Evolutionary conservation across 1,140 invertebrate species (phyloP).

Genomic region (Microplitis demolitor): DNA sequence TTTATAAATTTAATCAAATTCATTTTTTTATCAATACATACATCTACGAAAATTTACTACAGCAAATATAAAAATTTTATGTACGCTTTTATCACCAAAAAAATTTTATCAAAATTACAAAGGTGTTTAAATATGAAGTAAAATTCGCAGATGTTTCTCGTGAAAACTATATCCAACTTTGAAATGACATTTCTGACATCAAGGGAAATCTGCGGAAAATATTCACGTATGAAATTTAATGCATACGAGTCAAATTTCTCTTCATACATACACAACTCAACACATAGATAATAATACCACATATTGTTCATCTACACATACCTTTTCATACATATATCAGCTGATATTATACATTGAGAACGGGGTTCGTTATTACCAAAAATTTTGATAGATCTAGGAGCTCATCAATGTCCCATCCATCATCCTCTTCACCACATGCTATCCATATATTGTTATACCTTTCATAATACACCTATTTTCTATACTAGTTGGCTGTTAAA

Average conservation of each 20-base stretch:
- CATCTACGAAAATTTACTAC: no score
- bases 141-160: background rate
- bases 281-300: no score
- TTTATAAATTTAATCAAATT: background rate
- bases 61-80: no score
- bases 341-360: no score
- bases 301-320: no score
- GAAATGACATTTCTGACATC: background rate
- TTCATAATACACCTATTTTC: background rate
- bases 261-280: no score
- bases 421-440: conserved; percentile 29
- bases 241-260: background rate
- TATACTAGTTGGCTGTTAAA: no score
- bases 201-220: conserved; percentile 4
- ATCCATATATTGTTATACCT: conserved; percentile 20
- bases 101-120: background rate
- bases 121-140: background rate
- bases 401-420: conserved; percentile 32
- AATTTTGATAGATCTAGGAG: background rate
- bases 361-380: no score
- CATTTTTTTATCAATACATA: background rate
- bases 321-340: no score
- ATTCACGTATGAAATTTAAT: background rate
- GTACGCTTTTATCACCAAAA: no score
- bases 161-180: background rate